Percentiles rank a stretch among this genome's conserved stretches.
These are phyloP conservation scores for Xyrauchen texanus DNA, from an alignment of 2,113 vertebrate genomes.

Conservation along the genomic window DNA sequence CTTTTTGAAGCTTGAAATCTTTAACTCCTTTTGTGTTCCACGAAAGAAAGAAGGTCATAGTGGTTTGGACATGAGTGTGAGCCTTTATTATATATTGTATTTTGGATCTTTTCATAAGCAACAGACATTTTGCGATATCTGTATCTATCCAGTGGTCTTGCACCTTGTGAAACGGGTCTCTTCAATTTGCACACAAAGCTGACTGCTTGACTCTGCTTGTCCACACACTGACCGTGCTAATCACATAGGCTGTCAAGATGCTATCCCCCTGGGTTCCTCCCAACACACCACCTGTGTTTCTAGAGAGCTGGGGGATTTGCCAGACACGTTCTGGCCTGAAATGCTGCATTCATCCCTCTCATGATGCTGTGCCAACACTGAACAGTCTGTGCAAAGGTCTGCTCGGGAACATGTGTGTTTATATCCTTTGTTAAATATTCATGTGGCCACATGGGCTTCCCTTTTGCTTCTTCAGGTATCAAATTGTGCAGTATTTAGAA, in stretches of 20 bases:
- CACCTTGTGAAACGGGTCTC: not conserved
- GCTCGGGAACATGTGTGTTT: constrained; percentile 34
- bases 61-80: too few species aligned
- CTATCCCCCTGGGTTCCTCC: constrained; percentile 41
- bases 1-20: too few species aligned
- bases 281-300: constrained; percentile 65
- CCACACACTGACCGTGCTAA: not conserved
- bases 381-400: constrained; percentile 48
- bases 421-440: not conserved
- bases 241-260: constrained; percentile 46
- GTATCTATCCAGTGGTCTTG: not conserved
- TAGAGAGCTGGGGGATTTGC: constrained; percentile 60
- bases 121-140: too few species aligned
- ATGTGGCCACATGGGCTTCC: constrained; percentile 8
- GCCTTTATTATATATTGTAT: too few species aligned
- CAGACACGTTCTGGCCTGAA: constrained; percentile 60
- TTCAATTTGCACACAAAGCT: not conserved
- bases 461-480: constrained; percentile 1
- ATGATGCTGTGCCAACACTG: constrained; percentile 36
- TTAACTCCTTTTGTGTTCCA: too few species aligned
- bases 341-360: constrained; percentile 61
- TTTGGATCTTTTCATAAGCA: too few species aligned
- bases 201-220: constrained; percentile 26
- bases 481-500: constrained; percentile 8
- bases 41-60: too few species aligned